Evolutionary conservation across 2,888 invertebrate genomes (phyloP).

Genomic region (Cartodere bifasciata): DNA sequence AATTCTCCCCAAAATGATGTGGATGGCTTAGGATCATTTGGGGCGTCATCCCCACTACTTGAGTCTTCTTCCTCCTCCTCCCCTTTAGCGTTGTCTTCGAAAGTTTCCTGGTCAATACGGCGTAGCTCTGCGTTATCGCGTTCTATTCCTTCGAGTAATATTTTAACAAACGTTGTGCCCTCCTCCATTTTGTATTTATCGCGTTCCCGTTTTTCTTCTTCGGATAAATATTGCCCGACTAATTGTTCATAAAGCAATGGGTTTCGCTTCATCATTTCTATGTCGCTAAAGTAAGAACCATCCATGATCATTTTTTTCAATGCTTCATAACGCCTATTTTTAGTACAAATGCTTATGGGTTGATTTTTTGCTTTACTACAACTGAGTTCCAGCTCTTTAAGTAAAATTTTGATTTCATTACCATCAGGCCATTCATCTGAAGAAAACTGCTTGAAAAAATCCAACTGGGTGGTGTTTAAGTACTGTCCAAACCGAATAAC

Average conservation of each 20-base stretch:
- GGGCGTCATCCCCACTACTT: conserved; percentile 13
- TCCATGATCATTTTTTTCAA: conserved; percentile 57
- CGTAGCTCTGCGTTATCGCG: conserved; percentile 51
- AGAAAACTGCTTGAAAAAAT: conserved; percentile 46
- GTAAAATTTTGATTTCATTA: conserved; percentile 49
- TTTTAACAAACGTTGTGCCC: conserved; percentile 54
- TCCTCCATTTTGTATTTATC: conserved; percentile 43
- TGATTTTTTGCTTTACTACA: conserved; percentile 37
- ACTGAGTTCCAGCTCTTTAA: conserved; percentile 50
- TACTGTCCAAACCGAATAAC: conserved; percentile 64
- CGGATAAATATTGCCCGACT: conserved; percentile 72
- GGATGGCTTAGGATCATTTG: conserved; percentile 17
- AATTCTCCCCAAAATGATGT: conserved; percentile 27
- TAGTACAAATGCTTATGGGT: conserved; percentile 35
- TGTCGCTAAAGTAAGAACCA: conserved; percentile 75
- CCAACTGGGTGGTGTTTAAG: conserved; percentile 53
- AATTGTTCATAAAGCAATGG: conserved; percentile 83
- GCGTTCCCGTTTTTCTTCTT: conserved; percentile 55
- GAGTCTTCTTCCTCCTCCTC: conserved; percentile 29
- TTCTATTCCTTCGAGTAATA: conserved; percentile 72
- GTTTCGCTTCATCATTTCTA: conserved; percentile 86
- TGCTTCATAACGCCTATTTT: conserved; percentile 75
- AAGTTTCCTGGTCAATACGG: conserved; percentile 47
- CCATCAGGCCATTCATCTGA: conserved; percentile 28
- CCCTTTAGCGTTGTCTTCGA: conserved; percentile 41